Evolutionary conservation across 2,888 invertebrate genomes (phyloP), one percentile per base, ranked within the genome.

Genomic region (Drosophila paucipuncta): DNA sequence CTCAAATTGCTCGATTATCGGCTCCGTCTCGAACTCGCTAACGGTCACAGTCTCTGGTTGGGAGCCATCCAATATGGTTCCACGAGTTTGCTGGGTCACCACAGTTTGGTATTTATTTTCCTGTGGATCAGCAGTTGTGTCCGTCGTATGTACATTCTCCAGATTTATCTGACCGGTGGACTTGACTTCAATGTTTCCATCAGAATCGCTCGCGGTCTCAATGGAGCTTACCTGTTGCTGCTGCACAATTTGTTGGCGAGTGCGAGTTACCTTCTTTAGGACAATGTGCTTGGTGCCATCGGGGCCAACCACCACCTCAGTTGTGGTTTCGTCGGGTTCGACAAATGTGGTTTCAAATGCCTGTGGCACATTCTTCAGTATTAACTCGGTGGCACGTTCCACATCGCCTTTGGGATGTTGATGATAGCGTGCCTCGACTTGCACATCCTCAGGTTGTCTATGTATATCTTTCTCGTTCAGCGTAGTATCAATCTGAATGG

Each of bases 271-370:
- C 92, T 96, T 97, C 78, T 95, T 96, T 0, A 97, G 96, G 67
- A 97, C 96, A 59, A 97, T 97, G 80, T 96, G 94, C 89, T 96
- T 97, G 0, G 96, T 96, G 6, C 97, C 97, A 91, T 97, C 97
- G 25, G 97, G 95, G 85, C 97, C 97, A 0, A 96, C 95, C 0
- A 96, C 95, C n/a, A 96, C 95, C 4, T 97, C 96, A 0, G 97
- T 97, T 0, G 96, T 97, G 2, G 97, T 96, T 91, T 97, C 96
- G 91, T 97, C 97, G 0, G 97, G 97, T 92, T 97, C 97, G 1
- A 96, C 95, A 91, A 97, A 95, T 6, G 97, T 95, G 0, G 97
- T 97, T 93, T 97, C 97, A 89, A 97, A 97, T 0, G 97, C 95
- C 83, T 96, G 96, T 0, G 97, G 96, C 37, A 95, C 94, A 59